These are phyloP conservation scores for Heliconius ethilla DNA, from an alignment of 2,888 invertebrate genomes.

Conservation along the genomic window DNA sequence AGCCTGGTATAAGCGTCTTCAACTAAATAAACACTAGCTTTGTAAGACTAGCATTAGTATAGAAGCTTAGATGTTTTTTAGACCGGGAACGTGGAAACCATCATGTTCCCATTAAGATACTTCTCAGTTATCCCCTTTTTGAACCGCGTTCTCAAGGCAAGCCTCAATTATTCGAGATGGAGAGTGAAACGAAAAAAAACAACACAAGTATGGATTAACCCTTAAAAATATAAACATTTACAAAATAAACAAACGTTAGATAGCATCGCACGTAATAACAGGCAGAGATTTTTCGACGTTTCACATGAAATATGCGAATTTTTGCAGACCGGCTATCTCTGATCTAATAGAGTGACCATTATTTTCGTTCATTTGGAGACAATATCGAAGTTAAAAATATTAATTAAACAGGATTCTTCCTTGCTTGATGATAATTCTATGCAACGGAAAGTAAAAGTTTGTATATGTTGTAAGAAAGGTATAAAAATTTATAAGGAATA, in stretches of 20 bases:
- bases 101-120: not conserved
- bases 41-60: not conserved
- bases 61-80: too few species aligned
- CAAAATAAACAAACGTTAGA: slow-evolving; percentile 46
- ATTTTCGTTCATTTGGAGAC: not conserved
- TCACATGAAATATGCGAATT: slow-evolving; percentile 53
- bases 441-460: too few species aligned
- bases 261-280: slow-evolving; percentile 53
- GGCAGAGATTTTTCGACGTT: slow-evolving; percentile 49
- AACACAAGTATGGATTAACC: slow-evolving; percentile 14
- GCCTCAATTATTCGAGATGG: not conserved
- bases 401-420: too few species aligned
- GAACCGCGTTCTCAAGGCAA: too few species aligned
- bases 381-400: not conserved
- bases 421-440: not conserved
- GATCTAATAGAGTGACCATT: slow-evolving; percentile 41
- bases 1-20: not conserved
- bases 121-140: too few species aligned
- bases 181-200: not conserved
- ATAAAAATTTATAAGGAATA: too few species aligned
- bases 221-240: slow-evolving; percentile 33
- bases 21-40: not conserved
- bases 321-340: slow-evolving; percentile 43
- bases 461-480: too few species aligned
- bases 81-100: too few species aligned